Evolutionary conservation across 2,113 vertebrate genomes (phyloP).

Genomic region (Dipodomys spectabilis): DNA sequence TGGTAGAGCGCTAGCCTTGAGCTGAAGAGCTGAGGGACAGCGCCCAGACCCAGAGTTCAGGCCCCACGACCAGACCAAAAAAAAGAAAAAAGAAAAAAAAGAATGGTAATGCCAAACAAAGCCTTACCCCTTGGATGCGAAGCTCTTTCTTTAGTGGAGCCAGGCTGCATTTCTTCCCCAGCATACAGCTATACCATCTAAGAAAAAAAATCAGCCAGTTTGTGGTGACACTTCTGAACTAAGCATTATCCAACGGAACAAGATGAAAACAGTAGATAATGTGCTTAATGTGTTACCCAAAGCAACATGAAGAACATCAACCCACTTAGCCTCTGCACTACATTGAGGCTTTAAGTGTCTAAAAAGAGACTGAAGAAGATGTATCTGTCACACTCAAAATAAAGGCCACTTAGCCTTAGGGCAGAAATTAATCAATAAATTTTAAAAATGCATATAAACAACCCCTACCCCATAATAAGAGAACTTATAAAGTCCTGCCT

Average conservation of each 20-base stretch:
- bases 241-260: constrained; percentile 8
- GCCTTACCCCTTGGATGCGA: constrained; percentile 95
- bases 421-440: constrained; percentile 47
- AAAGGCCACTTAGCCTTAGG: constrained; percentile 73
- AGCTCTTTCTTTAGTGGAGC: constrained; percentile 97
- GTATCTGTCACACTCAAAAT: constrained; percentile 31
- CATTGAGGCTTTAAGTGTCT: constrained; percentile 45
- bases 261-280: constrained; percentile 1
- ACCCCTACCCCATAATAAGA: not conserved
- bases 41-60: no score
- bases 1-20: no score
- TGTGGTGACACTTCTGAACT: constrained; percentile 1
- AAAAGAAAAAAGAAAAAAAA: no score
- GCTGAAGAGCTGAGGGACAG: no score
- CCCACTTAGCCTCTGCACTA: not conserved
- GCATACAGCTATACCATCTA: constrained; percentile 99
- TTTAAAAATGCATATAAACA: constrained; percentile 59
- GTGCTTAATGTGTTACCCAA: not conserved
- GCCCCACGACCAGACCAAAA: no score
- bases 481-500: not conserved
- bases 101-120: not conserved
- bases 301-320: not conserved
- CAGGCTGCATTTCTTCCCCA: constrained; percentile 99
- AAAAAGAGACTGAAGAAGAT: not conserved
- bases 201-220: not conserved